Base-by-base conservation (phyloP, 2,888 invertebrate species). In the Deilephila porcellus region DNA sequence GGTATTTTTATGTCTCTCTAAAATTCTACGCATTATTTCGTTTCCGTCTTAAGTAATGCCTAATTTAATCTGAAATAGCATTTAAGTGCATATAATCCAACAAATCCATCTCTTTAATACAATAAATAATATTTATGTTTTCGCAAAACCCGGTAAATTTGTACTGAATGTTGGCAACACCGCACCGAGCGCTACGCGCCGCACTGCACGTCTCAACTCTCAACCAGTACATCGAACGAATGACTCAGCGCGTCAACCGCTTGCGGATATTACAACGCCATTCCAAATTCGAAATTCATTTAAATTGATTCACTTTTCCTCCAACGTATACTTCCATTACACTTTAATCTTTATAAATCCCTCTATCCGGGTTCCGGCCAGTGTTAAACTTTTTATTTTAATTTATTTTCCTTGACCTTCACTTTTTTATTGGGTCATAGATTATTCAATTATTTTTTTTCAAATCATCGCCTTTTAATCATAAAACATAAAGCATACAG, bases 241-340 rank as follows among this genome's bases (percentile, higher is more conserved):
- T 72, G 72, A 72, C 64, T 64, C 64, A 72, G 64, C 52, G 70
- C 56, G 70, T 53, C 56, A 70, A n/a, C 53, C 56, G 29, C 56
- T 56, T 56, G 53, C 72, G 56, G 72, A 73, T 62, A 71, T 71
- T 52, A 62, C 71, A 70, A 70, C 19, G 37, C 70, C 71, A 73
- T 56, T 71, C 62, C 20, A 63, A 73, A 63, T 71, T 73, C 63
- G 34, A 56, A 73, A 73, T 63, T 73, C 34, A 62, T 70, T 70
- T 70, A 53, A 34, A 62, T 29, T n/a, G 56, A 56, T 64, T 34
- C 56, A 29, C 32, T 64, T 71, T 64, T 64, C 64, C 59, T 67
- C 56, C 29, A 45, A 59, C 56, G 70, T 19, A 56, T n/a, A 32
- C 29, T 70, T 25, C 52, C 45, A 67, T 52, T 25, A 52, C 52